These are phyloP conservation scores for Dolichallabes microphthalmus DNA, from an alignment of 2,113 vertebrate species.

Conservation along the genomic window DNA sequence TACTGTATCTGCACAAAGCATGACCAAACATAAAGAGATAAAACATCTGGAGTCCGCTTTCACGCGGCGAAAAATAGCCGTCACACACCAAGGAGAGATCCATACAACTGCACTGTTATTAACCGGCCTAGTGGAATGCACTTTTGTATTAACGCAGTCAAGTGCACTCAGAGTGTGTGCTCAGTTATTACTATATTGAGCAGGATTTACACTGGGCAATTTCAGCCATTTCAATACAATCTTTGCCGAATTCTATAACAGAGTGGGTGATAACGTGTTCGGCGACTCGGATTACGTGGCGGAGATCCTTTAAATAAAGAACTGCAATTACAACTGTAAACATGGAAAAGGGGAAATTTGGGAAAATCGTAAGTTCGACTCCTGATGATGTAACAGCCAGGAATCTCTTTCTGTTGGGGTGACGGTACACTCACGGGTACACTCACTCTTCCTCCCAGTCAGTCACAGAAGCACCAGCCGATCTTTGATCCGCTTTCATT, in stretches of 20 bases:
- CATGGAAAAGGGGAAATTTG: not conserved
- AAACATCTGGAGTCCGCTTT: not conserved
- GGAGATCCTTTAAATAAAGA: not conserved
- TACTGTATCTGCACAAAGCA: not conserved
- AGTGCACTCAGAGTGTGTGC: not conserved
- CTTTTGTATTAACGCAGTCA: constrained; percentile 3
- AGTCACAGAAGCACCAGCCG: not conserved
- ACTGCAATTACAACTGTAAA: not conserved
- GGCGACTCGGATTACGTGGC: not conserved
- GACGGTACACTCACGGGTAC: not conserved
- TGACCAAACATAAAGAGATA: not conserved
- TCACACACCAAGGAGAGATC: not conserved
- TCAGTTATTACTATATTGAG: not conserved
- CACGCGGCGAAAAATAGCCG: not conserved
- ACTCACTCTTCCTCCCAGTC: not conserved
- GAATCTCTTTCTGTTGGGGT: not conserved
- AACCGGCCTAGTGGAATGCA: constrained; percentile 15
- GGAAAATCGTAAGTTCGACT: not conserved
- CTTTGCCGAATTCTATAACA: not conserved
- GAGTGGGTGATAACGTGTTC: not conserved
- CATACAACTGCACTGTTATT: constrained; percentile 19
- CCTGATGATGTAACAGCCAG: not conserved
- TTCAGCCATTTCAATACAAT: not conserved
- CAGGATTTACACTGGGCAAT: not conserved
- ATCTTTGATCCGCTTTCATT: not conserved